Conservation (phyloP, 2,113 vertebrate genomes). For the Leucoraja erinaceus region DNA sequence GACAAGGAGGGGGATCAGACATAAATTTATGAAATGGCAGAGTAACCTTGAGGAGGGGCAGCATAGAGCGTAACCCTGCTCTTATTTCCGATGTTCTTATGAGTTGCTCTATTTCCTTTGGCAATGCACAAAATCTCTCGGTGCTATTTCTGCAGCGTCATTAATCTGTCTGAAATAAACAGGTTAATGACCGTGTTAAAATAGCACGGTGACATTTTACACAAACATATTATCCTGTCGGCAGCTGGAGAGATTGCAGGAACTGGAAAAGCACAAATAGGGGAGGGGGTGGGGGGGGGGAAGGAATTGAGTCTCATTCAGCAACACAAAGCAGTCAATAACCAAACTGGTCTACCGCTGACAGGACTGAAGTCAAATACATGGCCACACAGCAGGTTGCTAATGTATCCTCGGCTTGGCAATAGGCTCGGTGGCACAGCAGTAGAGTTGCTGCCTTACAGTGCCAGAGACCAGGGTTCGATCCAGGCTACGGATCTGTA, state of each 20-base stretch:
- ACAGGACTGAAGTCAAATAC: not conserved
- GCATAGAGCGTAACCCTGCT: no score
- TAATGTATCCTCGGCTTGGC: not conserved
- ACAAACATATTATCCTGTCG: not conserved
- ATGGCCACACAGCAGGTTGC: not conserved
- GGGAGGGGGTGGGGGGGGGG: no score
- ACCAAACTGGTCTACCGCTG: not conserved
- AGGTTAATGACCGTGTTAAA: not conserved
- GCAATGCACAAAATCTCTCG: not conserved
- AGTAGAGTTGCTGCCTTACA: no score
- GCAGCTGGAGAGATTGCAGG: not conserved
- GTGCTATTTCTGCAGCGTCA: not conserved
- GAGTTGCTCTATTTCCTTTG: not conserved
- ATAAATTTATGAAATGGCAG: no score
- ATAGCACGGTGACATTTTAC: not conserved
- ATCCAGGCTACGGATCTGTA: no score
- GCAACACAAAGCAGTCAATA: not conserved
- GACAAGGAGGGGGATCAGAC: no score
- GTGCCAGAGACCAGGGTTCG: no score
- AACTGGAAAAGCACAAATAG: not conserved
- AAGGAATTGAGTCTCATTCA: not conserved
- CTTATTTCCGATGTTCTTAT: no score
- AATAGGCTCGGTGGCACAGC: no score
- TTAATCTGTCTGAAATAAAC: constrained; percentile 23
- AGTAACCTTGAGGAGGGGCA: no score